Conservation (phyloP, 64 coral and sea anemone species). For the Exaiptasia diaphana region DNA sequence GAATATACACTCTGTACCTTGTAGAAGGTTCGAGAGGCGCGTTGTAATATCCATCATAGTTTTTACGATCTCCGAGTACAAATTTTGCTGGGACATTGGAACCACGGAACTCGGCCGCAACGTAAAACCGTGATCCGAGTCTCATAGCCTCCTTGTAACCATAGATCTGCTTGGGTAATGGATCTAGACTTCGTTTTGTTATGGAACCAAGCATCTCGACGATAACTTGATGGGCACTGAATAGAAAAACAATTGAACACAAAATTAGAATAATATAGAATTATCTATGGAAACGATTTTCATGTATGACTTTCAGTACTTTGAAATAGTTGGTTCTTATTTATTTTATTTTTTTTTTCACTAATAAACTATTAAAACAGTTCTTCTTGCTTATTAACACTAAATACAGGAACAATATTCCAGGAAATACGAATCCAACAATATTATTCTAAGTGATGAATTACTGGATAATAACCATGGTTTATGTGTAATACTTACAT, state of each 20-base stretch:
- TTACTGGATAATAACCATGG: too few relatives aligned
- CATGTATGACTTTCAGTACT: too few relatives aligned
- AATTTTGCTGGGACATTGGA: constrained; percentile 1
- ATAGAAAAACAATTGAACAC: neutral
- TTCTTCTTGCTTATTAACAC: too few relatives aligned
- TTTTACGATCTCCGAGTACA: constrained; percentile 39
- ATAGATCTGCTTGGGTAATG: neutral
- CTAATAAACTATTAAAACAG: too few relatives aligned
- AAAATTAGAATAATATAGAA: neutral
- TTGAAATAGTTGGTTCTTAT: too few relatives aligned
- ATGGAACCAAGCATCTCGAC: constrained; percentile 15
- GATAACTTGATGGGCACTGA: constrained; percentile 34
- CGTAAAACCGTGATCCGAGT: constrained; percentile 12
- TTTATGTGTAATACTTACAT: constrained; percentile 71
- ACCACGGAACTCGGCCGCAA: constrained; percentile 33
- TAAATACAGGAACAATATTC: too few relatives aligned
- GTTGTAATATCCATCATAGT: constrained; percentile 17
- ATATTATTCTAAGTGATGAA: too few relatives aligned
- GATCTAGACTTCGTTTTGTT: neutral
- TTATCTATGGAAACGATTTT: too few relatives aligned
- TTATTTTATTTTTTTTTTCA: too few relatives aligned
- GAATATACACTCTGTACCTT: constrained; percentile 20
- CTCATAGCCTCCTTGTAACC: constrained; percentile 7
- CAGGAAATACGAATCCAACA: too few relatives aligned
- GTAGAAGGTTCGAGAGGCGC: constrained; percentile 38